Conservation (phyloP, 2,113 vertebrate genomes). For the Hystrix cristata region DNA sequence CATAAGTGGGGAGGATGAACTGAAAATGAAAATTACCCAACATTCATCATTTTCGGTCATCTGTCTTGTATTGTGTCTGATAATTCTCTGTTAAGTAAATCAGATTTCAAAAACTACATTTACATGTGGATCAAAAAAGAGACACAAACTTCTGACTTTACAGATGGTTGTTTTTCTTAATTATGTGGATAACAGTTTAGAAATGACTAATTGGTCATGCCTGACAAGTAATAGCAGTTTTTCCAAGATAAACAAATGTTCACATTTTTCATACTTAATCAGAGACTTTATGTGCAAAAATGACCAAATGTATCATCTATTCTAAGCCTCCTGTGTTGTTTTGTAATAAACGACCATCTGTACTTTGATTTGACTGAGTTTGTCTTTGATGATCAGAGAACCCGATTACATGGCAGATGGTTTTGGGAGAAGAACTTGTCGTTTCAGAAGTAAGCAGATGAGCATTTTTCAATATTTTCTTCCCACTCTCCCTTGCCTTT, state of each 20-base stretch:
- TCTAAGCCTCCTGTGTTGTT: slow-evolving; percentile 87
- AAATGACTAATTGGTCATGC: slow-evolving; percentile 92
- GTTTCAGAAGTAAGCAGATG: slow-evolving; percentile 69
- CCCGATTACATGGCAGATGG: slow-evolving; percentile 87
- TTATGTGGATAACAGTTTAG: slow-evolving; percentile 89
- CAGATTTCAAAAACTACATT: slow-evolving; percentile 82
- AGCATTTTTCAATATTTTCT: slow-evolving; percentile 60
- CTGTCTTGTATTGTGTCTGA: slow-evolving; percentile 65
- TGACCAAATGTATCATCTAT: slow-evolving; percentile 90
- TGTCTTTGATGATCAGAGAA: slow-evolving; percentile 87
- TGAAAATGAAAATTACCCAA: slow-evolving; percentile 36
- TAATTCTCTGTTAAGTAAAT: slow-evolving; percentile 81
- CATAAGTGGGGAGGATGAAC: not conserved
- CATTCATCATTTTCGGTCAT: slow-evolving; percentile 53
- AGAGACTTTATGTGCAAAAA: slow-evolving; percentile 90
- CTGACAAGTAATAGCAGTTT: slow-evolving; percentile 90
- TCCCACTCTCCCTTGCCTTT: slow-evolving; percentile 10
- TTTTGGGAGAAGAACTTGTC: slow-evolving; percentile 78
- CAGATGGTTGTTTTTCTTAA: slow-evolving; percentile 93
- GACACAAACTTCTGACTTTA: slow-evolving; percentile 89
- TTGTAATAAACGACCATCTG: slow-evolving; percentile 90
- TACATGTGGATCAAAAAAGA: slow-evolving; percentile 81
- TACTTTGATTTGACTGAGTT: slow-evolving; percentile 88
- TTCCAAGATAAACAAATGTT: slow-evolving; percentile 92
- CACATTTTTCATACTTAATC: slow-evolving; percentile 92